phyloP scores from a whole-genome alignment of 92 coral and sea anemone species.

The Parazoanthus darwini region DNA sequence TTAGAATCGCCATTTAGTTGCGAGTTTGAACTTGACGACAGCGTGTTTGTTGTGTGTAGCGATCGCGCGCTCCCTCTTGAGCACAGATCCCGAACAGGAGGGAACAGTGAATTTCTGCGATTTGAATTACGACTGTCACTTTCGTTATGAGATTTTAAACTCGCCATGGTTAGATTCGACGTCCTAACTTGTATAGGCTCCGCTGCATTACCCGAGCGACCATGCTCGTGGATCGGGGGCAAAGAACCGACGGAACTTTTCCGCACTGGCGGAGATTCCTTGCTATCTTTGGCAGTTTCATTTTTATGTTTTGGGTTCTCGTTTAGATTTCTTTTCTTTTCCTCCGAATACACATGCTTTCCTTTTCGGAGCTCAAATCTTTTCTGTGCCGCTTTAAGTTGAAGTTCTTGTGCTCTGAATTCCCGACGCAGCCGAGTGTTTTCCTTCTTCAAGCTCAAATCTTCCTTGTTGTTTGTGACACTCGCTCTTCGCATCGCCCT shows the following conservation, averaged over 20 bases:
- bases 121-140: not conserved
- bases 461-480: constrained; percentile 10
- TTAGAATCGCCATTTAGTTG: not conserved
- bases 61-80: constrained; percentile 29
- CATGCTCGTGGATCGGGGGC: constrained; percentile 18
- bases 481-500: constrained; percentile 32
- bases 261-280: not conserved
- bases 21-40: constrained; percentile 1
- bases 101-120: not conserved
- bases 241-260: constrained; percentile 11
- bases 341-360: constrained; percentile 7
- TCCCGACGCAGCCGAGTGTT: constrained; percentile 29
- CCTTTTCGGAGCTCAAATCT: constrained; percentile 35
- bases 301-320: not conserved
- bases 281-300: constrained; percentile 1
- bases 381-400: constrained; percentile 35
- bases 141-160: constrained; percentile 10
- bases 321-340: not conserved
- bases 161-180: not conserved
- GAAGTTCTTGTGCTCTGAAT: constrained; percentile 32
- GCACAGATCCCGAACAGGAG: constrained; percentile 25
- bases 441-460: constrained; percentile 37
- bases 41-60: not conserved
- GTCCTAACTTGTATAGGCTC: not conserved
- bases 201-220: not conserved